These are phyloP conservation scores for Pseudocheirus occidentalis DNA, from an alignment of 2,797 vertebrate genomes.

Conservation along the genomic window DNA sequence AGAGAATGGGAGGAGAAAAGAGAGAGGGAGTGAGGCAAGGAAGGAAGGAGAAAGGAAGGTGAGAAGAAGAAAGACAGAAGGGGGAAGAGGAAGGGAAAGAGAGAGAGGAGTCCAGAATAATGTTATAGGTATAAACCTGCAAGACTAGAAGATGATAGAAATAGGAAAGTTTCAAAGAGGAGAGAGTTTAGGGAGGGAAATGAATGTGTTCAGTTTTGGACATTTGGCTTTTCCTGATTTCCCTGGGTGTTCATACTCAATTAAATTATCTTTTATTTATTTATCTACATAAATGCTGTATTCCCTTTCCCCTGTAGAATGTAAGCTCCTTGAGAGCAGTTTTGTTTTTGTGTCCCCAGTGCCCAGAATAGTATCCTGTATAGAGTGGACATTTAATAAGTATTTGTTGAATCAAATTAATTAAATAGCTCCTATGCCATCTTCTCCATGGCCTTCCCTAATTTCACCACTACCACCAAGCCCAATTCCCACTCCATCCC, in stretches of 20 bases:
- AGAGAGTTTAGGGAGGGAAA: too few relatives aligned
- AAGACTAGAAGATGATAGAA: too few relatives aligned
- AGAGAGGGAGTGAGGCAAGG: too few relatives aligned
- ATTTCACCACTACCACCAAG: not conserved
- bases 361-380: not conserved
- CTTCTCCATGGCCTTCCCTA: not conserved
- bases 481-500: not conserved
- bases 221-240: not conserved
- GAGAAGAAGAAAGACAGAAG: too few relatives aligned
- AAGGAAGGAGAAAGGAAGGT: too few relatives aligned
- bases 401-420: not conserved
- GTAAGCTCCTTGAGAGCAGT: not conserved
- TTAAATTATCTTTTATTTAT: not conserved
- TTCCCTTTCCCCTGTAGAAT: not conserved
- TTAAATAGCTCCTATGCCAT: not conserved
- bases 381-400: not conserved
- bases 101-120: too few relatives aligned
- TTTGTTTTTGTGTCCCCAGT: not conserved
- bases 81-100: too few relatives aligned
- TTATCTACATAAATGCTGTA: not conserved
- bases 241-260: too few relatives aligned
- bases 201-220: too few relatives aligned
- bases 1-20: too few relatives aligned
- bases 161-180: too few relatives aligned
- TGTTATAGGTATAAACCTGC: too few relatives aligned